Conservation (phyloP, 2,888 invertebrate species). For the Pterobdella sp. region DNA sequence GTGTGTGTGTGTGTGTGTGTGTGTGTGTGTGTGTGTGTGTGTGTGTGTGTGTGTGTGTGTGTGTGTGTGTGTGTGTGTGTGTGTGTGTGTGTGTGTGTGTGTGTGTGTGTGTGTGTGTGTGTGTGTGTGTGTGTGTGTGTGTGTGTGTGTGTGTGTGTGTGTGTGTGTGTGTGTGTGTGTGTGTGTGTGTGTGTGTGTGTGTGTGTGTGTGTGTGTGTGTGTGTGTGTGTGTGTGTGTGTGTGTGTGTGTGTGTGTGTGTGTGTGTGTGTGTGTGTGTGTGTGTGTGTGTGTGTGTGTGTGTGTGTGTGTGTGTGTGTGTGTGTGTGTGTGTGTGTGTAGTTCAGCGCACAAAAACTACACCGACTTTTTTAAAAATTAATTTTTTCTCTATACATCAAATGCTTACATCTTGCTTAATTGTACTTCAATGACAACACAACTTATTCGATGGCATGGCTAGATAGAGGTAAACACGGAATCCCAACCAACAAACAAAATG, state of each 20-base stretch:
- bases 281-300: constrained; percentile 23
- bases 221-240: constrained; percentile 18
- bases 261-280: constrained; percentile 19
- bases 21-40: constrained; percentile 16
- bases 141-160: constrained; percentile 12
- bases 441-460: too few species aligned
- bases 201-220: constrained; percentile 1
- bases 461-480: too few species aligned
- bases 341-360: too few species aligned
- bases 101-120: constrained; percentile 12
- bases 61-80: constrained; percentile 16
- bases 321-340: neutral
- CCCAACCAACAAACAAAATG: too few species aligned
- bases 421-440: too few species aligned
- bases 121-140: constrained; percentile 9
- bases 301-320: constrained; percentile 18
- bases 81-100: constrained; percentile 16
- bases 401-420: too few species aligned
- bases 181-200: constrained; percentile 3
- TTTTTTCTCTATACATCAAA: too few species aligned
- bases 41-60: constrained; percentile 16
- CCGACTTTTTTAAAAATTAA: too few species aligned
- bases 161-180: constrained; percentile 16
- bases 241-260: constrained; percentile 16
- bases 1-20: constrained; percentile 16